Evolutionary conservation across 2,113 vertebrate genomes (phyloP).

Genomic region (Natator depressus): DNA sequence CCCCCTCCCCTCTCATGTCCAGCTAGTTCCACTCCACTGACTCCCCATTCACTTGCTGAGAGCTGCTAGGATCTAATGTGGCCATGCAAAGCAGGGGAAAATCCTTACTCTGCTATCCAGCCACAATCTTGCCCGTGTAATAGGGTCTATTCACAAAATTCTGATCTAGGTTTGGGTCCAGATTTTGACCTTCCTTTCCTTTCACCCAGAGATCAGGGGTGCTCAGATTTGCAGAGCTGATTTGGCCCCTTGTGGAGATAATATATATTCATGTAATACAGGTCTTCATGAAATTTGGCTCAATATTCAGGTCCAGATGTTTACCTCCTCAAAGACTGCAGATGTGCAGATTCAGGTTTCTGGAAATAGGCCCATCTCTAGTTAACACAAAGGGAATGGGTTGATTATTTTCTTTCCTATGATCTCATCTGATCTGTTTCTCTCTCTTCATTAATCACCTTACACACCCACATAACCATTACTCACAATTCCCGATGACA

Average conservation of each 20-base stretch:
- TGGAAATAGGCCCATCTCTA: not conserved
- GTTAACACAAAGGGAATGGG: not conserved
- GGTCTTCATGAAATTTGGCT: not conserved
- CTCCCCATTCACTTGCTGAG: not conserved
- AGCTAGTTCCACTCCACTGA: not conserved
- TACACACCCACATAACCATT: not conserved
- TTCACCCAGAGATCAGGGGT: not conserved
- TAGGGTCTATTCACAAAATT: not conserved
- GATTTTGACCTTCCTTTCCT: not conserved
- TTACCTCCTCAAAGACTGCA: not conserved
- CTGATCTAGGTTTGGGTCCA: not conserved
- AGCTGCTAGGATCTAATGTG: not conserved
- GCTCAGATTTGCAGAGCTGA: not conserved
- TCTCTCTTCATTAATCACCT: not conserved
- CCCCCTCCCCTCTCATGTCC: not conserved
- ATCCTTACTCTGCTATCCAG: not conserved
- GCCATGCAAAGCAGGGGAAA: not conserved
- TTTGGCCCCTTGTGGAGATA: not conserved
- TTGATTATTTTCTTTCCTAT: not conserved
- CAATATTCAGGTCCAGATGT: not conserved
- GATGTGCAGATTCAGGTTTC: not conserved
- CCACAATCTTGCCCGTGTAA: not conserved
- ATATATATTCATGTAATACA: not conserved
- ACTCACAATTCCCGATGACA: not conserved
- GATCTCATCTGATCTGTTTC: not conserved